A percentile compares a stretch with the other conserved stretches of the same genome.
Conservation (phyloP, 2,888 invertebrate genomes). For the Drosophila antonietae region DNA sequence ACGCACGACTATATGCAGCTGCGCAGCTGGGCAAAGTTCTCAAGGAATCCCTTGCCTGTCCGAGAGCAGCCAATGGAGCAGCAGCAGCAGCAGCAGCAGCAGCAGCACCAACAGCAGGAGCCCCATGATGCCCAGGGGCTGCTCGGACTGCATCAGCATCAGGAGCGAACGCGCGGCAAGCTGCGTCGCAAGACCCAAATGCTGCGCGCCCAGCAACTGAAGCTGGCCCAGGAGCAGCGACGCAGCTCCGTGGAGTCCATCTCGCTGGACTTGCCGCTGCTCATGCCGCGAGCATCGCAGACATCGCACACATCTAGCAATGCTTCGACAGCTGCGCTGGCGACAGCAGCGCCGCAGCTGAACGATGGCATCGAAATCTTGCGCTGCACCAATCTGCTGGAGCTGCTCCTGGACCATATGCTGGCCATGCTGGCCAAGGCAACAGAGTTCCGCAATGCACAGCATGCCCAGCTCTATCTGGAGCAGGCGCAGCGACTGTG, state of each 20-base stretch:
- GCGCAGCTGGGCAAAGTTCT: conserved; percentile 69
- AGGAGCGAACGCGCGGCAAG: conserved; percentile 85
- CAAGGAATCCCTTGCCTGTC: conserved; percentile 49
- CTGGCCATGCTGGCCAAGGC: conserved; percentile 89
- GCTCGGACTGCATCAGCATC: conserved; percentile 86
- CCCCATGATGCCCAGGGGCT: conserved; percentile 78
- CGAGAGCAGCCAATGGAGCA: conserved; percentile 48
- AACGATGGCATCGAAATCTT: conserved; percentile 86
- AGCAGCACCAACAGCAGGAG: not conserved
- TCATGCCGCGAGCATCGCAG: conserved; percentile 26
- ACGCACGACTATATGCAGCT: conserved; percentile 86
- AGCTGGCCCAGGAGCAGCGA: conserved; percentile 63
- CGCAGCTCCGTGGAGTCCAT: conserved; percentile 83
- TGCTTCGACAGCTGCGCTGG: not conserved
- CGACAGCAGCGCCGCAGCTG: conserved; percentile 39
- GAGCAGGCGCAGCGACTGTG: conserved; percentile 89
- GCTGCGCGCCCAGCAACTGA: conserved; percentile 67
- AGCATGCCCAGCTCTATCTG: conserved; percentile 88
- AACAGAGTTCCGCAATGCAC: conserved; percentile 87
- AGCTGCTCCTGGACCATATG: conserved; percentile 90
- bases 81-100: not conserved
- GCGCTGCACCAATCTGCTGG: conserved; percentile 87
- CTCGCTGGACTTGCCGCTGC: conserved; percentile 87
- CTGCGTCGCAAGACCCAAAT: conserved; percentile 85
- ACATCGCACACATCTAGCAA: conserved; percentile 20